These are phyloP conservation scores for Hippocampus guttulatus DNA, from an alignment of 2,113 vertebrate genomes.

Conservation along the genomic window DNA sequence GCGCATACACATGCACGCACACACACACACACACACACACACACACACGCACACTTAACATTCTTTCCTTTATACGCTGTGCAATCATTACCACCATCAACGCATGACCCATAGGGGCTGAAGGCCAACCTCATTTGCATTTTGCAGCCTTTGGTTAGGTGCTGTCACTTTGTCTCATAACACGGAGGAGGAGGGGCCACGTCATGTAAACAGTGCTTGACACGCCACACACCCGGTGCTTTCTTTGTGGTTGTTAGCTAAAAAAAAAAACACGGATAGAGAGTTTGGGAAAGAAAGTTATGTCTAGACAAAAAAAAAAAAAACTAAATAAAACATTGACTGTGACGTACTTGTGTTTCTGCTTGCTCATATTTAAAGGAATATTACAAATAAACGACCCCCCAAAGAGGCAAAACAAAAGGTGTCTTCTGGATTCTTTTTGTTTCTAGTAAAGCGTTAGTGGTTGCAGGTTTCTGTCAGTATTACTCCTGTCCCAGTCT, in stretches of 20 bases:
- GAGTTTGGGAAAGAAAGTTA: conserved; percentile 65
- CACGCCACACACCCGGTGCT: conserved; percentile 77
- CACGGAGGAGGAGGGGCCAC: conserved; percentile 42
- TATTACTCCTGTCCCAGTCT: conserved; percentile 48
- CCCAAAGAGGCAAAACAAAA: conserved; percentile 72
- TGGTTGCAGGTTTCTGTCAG: conserved; percentile 59
- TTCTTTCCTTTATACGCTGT: conserved; percentile 29
- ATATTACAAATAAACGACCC: conserved; percentile 85
- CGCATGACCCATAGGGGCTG: conserved; percentile 35
- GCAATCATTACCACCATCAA: conserved; percentile 28
- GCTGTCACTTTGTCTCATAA: conserved; percentile 38
- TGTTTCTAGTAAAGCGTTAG: conserved; percentile 45
- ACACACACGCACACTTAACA: conserved; percentile 25
- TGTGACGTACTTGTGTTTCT: conserved; percentile 92
- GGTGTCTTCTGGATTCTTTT: conserved; percentile 71
- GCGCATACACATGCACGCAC: conserved; percentile 14
- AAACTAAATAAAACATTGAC: conserved; percentile 69
- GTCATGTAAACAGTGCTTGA: conserved; percentile 69
- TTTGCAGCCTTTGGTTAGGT: conserved; percentile 85
- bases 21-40: conserved; percentile 4
- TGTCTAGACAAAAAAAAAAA: conserved; percentile 76
- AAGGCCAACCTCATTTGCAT: conserved; percentile 74
- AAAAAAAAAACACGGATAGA: conserved; percentile 45
- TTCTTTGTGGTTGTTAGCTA: conserved; percentile 68
- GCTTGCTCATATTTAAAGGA: conserved; percentile 87